Percentiles rank a stretch among this genome's conserved stretches.
Conservation (phyloP, 37 sponge, comb jelly and placozoan genomes). For the Eunapius fragilis region DNA sequence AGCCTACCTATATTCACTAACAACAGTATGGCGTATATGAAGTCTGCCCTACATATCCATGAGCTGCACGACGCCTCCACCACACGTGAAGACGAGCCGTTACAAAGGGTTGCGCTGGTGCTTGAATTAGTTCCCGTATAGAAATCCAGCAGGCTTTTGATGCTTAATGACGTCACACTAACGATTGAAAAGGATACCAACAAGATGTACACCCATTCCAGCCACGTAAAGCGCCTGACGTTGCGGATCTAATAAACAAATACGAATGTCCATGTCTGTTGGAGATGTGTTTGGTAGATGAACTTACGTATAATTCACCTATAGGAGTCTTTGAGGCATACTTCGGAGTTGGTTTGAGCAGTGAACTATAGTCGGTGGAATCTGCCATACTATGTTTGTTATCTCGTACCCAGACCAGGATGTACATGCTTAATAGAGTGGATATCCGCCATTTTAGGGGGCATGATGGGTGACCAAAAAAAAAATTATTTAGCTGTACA, state of each 20-base stretch:
- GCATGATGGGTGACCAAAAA: no score
- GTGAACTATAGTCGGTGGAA: not conserved
- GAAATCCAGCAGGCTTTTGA: conserved; percentile 41
- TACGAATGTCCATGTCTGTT: no score
- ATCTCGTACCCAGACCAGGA: not conserved
- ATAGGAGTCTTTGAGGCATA: not conserved
- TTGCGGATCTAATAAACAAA: conserved; percentile 33
- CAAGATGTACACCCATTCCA: conserved; percentile 57
- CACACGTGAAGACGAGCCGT: not conserved
- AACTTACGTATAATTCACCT: not conserved
- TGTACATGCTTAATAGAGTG: no score
- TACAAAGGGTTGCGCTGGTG: not conserved
- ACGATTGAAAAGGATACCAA: conserved; percentile 40
- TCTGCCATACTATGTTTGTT: not conserved
- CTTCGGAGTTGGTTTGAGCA: not conserved
- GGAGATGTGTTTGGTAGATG: not conserved
- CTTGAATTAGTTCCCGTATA: not conserved
- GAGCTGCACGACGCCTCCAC: not conserved
- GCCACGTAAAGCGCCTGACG: conserved; percentile 26
- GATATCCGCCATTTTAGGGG: no score
- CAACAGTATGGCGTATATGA: conserved; percentile 11
- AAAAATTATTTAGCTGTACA: no score
- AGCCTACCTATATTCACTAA: not conserved
- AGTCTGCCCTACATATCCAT: conserved; percentile 52
- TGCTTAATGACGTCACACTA: conserved; percentile 24